Percentiles rank a stretch among this genome's conserved stretches.
phyloP scores from a whole-genome alignment of 2,797 vertebrate species.

The Streptopelia turtur region DNA sequence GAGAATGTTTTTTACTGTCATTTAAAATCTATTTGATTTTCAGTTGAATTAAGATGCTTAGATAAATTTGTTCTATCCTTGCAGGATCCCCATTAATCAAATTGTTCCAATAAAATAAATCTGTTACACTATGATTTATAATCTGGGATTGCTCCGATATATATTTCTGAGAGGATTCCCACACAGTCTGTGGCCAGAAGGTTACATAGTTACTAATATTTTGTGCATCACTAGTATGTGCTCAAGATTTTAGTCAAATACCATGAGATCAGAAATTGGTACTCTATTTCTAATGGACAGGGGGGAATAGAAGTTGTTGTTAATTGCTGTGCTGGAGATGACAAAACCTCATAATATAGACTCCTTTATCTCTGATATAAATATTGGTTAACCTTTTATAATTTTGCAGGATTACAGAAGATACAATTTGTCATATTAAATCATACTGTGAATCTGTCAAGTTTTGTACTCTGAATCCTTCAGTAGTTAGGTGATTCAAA shows the following conservation, averaged over 20 bases:
- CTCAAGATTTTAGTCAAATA: background rate
- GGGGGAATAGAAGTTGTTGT: background rate
- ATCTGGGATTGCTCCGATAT: background rate
- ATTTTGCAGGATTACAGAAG: background rate
- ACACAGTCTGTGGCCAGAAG: background rate
- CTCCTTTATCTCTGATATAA: background rate
- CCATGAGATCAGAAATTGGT: background rate
- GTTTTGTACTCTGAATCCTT: background rate
- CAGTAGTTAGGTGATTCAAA: background rate
- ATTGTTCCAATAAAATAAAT: background rate
- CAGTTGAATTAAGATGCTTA: background rate
- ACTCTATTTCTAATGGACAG: background rate
- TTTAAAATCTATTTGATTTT: background rate
- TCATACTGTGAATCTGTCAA: background rate
- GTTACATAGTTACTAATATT: background rate
- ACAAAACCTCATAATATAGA: background rate
- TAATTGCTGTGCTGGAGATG: conserved; percentile 22
- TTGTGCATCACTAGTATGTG: background rate
- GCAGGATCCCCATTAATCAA: background rate
- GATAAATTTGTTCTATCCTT: background rate
- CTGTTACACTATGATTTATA: background rate
- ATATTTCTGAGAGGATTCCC: background rate
- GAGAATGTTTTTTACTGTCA: background rate
- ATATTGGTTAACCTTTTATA: background rate
- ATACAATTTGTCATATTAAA: background rate